These are phyloP conservation scores for Triplophysa bombifrons DNA, from an alignment of 2,797 vertebrate species.

Conservation along the genomic window DNA sequence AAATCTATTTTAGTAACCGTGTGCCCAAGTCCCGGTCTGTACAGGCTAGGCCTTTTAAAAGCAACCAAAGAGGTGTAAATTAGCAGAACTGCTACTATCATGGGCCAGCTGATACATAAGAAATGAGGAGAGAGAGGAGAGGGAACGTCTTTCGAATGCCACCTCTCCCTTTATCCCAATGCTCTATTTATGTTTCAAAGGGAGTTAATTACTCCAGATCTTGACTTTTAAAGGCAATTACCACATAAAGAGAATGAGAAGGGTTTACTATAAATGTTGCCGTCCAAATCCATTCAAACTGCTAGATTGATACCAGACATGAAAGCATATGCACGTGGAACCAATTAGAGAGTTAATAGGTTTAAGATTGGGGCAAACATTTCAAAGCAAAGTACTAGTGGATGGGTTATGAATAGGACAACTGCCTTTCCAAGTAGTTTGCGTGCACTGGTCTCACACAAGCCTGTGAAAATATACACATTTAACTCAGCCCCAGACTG, in stretches of 20 bases:
- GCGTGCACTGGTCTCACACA: constrained; percentile 13
- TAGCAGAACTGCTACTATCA: constrained; percentile 3
- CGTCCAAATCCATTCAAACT: constrained; percentile 56
- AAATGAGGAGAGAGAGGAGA: neutral
- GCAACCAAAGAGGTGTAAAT: constrained; percentile 30
- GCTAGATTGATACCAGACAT: constrained; percentile 59
- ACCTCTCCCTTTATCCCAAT: constrained; percentile 18
- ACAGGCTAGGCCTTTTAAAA: constrained; percentile 21
- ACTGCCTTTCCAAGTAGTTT: constrained; percentile 9
- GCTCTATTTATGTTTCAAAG: constrained; percentile 54
- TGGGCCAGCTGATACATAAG: constrained; percentile 26
- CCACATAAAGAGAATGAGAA: constrained; percentile 55
- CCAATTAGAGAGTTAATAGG: constrained; percentile 58
- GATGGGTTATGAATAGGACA: constrained; percentile 38
- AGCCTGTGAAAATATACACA: constrained; percentile 38
- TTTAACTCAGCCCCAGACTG: constrained; percentile 9
- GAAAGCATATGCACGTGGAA: constrained; percentile 59
- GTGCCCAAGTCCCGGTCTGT: constrained; percentile 3
- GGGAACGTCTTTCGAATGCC: constrained; percentile 3
- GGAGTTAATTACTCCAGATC: constrained; percentile 59
- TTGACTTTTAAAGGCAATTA: constrained; percentile 63
- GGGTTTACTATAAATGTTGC: constrained; percentile 51
- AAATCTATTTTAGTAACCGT: constrained; percentile 58
- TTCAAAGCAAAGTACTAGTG: constrained; percentile 34
- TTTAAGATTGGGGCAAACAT: constrained; percentile 54